Percentiles rank a stretch among this genome's conserved stretches.
These are phyloP conservation scores for Chiridota heheva DNA, from an alignment of 35 echinoderm and acorn worm species.

Conservation along the genomic window DNA sequence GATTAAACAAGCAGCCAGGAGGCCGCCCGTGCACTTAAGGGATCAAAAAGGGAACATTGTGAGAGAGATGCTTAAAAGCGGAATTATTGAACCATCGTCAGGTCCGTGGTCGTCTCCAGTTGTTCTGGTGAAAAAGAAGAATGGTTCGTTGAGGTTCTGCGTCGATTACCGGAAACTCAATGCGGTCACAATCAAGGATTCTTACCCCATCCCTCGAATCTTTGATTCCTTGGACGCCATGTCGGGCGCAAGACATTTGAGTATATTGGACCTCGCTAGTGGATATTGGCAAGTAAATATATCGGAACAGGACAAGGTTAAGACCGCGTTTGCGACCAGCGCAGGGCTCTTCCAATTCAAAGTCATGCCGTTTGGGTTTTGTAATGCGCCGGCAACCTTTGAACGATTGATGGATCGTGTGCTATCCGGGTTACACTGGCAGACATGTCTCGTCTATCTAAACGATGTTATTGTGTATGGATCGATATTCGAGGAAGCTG, in stretches of 20 bases:
- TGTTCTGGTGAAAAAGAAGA: slow-evolving; percentile 57
- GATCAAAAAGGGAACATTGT: neutral
- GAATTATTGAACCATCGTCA: slow-evolving; percentile 40
- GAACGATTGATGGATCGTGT: slow-evolving; percentile 51
- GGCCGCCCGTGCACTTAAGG: neutral
- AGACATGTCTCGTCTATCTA: slow-evolving; percentile 49
- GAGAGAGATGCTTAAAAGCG: slow-evolving; percentile 2
- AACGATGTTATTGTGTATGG: slow-evolving; percentile 47
- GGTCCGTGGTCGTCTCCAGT: slow-evolving; percentile 65
- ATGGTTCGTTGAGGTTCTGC: slow-evolving; percentile 25
- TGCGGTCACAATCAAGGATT: neutral
- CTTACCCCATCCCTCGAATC: neutral
- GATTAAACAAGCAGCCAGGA: slow-evolving; percentile 17
- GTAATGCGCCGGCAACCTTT: slow-evolving; percentile 26
- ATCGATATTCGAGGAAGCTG: slow-evolving; percentile 16
- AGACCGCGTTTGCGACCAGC: neutral
- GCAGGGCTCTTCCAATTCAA: neutral
- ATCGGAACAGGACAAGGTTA: neutral
- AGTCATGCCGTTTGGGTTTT: neutral
- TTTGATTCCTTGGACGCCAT: neutral
- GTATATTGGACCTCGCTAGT: neutral
- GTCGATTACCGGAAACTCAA: slow-evolving; percentile 44
- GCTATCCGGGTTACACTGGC: slow-evolving; percentile 39
- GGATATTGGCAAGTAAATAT: slow-evolving; percentile 2
- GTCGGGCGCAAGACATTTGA: neutral